Base-by-base conservation (phyloP, 2,797 vertebrate genomes). In the Chelidonichthys spinosus region DNA sequence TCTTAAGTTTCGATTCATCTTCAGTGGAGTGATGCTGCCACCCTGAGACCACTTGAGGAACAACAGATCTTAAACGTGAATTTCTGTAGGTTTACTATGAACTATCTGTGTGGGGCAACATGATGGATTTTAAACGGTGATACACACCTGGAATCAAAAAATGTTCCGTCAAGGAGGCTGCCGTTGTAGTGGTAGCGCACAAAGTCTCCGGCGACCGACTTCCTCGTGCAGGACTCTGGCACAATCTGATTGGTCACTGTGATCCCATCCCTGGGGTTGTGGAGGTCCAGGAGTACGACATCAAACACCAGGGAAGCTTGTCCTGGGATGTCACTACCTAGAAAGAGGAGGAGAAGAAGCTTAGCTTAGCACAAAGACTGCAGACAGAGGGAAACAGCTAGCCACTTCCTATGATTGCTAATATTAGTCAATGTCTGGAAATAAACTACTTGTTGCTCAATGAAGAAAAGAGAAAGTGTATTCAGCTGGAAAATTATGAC, bases 161-260 rank as follows among this genome's bases (percentile, higher is more conserved):
- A 88, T 0, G 97, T 98, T 35, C 98, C 97, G 17, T 99, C 98
- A 50, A 99, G 82, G 50, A 99, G 96, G 0, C 97, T 96, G 69
- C 97, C 98, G 0, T 99, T 99, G 91, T 99, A 99, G 82, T 99
- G 98, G 85, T 99, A 99, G 6, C 98, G 95, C 17, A 99, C 91
- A 65, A 97, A 99, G 92, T 99, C 98, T 68, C 97, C 97, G 0
- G 90, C 64, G 14, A 93, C 93, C 42, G 93, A 96, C 82, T 93
- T 96, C 69, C 98, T 94, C 5, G 89, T 87, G 58, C 98, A 99
- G 49, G 92, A 80, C 52, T 95, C 94, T 0, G 98, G 97, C 4
- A 96, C 80, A 0, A 90, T 42, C 79, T 95, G 94, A 37, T 95
- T 95, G 81, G 96, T 96, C 35, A 99, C 83, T 33, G 89, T 32